Base-by-base conservation (phyloP, 2,888 invertebrate species). In the Eustalomyia histrio region DNA sequence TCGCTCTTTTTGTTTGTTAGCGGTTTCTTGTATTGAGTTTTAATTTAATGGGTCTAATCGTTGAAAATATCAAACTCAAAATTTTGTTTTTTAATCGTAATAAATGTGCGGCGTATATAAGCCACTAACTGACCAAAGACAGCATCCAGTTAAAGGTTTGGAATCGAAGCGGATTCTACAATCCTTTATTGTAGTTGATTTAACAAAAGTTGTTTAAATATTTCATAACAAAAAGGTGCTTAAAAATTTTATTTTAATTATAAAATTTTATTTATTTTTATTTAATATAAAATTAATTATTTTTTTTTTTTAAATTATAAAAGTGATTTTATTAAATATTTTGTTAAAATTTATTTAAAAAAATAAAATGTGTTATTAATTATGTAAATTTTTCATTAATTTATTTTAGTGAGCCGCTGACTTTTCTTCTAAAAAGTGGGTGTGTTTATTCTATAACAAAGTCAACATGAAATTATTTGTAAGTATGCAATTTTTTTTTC, bases 91-190 rank as follows among this genome's bases (percentile, higher is more conserved):
- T 87, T 86, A 85, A 85, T 84, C 84, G 85, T 85, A 87, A 86
- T 87, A 87, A 86, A 87, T 86, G 86, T 85, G 87, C 86, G 87
- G 86, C 85, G 90, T 90, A 90, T 90, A 90, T 90, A 90, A 90
- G 90, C 90, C 87, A 88, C 87, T 88, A 87, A 88, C 90, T 89
- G 88, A 88, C 88, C 90, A 87, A 86, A 88, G 88, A 89, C 91
- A 90, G 90, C 90, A 90, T 90, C 90, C 90, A 90, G 91, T 90
- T 89, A 90, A 90, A 89, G 90, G 89, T 90, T 89, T 90, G 90
- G 90, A 91, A 90, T 90, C 90, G 88, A 85, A 85, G 87, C 87
- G 90, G 78, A 87, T 90, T 90, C 90, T 89, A 88, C 87, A 87
- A 89, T 90, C 90, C 90, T 90, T 86, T 83, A 84, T 84, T 80